Evolutionary conservation across 2,888 invertebrate genomes (phyloP), one percentile per base, ranked within the genome.

Genomic region (Flabesymbios commensalis): DNA sequence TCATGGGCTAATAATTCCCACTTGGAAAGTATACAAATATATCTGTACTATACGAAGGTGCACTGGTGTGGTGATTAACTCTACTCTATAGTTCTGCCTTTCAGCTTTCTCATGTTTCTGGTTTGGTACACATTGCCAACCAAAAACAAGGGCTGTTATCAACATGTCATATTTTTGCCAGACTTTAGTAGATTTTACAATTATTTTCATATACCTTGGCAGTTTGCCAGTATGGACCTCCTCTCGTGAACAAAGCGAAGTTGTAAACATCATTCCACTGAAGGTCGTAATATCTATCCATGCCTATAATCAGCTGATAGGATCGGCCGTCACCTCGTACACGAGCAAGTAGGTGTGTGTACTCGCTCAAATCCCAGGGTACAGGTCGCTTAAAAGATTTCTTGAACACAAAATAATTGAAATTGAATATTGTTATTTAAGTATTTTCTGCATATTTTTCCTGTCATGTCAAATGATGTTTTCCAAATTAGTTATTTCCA

Each of bases 151-250:
- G n/a, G n/a, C n/a, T n/a, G n/a, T n/a, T n/a, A n/a, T n/a, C n/a
- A n/a, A n/a, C n/a, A n/a, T n/a, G n/a, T n/a, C n/a, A n/a, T n/a
- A n/a, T n/a, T n/a, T n/a, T n/a, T n/a, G n/a, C n/a, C n/a, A n/a
- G n/a, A n/a, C n/a, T n/a, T n/a, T n/a, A n/a, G n/a, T n/a, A n/a
- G n/a, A n/a, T n/a, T n/a, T n/a, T n/a, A n/a, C n/a, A n/a, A n/a
- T n/a, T n/a, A n/a, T n/a, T n/a, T n/a, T n/a, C n/a, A 57, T 19
- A 24, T n/a, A 92, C 92, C 87, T 89, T 92, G 29, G 90, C 88
- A 65, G 88, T 84, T 85, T 99, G 98, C 99, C 99, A 99, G 80
- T 99, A 97, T 0, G 99, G 99, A 0, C 98, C 97, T 41, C 99
- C 99, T 83, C 96, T 88, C 0, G 99, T 99, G 78, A 89, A 93